phyloP scores from a whole-genome alignment of 1,140 invertebrate genomes.

The Radopholus similis region DNA sequence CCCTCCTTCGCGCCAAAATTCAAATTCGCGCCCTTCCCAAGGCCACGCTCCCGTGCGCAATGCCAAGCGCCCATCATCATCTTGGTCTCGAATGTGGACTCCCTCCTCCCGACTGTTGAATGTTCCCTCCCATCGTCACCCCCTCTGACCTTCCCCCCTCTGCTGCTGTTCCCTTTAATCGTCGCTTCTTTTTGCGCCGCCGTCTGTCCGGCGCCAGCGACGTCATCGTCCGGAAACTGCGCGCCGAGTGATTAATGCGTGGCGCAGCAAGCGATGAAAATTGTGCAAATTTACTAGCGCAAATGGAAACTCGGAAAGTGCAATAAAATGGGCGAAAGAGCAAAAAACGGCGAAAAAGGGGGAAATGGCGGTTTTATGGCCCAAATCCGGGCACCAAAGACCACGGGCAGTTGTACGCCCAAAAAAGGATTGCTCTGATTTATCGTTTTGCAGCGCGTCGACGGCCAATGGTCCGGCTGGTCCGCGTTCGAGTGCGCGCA shows the following conservation, averaged over 20 bases:
- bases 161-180: background rate
- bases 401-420: background rate
- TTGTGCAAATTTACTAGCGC: background rate
- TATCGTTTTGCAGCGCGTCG: slow-evolving; percentile 41
- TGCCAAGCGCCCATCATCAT: too few relatives aligned
- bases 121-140: too few relatives aligned
- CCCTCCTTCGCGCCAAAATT: background rate
- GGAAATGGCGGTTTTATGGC: background rate
- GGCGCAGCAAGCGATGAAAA: background rate
- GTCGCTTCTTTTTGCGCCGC: background rate
- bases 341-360: background rate
- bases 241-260: background rate
- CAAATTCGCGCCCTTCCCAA: background rate
- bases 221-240: background rate
- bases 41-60: too few relatives aligned
- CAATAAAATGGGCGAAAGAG: background rate
- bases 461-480: slow-evolving; percentile 57
- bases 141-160: too few relatives aligned
- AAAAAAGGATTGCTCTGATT: too few relatives aligned
- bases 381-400: too few relatives aligned
- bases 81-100: too few relatives aligned
- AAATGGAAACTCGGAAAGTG: background rate
- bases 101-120: too few relatives aligned
- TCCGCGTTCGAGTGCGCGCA: slow-evolving; percentile 33
- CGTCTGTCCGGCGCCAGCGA: background rate